These are phyloP conservation scores for Phrynosoma platyrhinos DNA, from an alignment of 2,113 vertebrate genomes.

Conservation along the genomic window DNA sequence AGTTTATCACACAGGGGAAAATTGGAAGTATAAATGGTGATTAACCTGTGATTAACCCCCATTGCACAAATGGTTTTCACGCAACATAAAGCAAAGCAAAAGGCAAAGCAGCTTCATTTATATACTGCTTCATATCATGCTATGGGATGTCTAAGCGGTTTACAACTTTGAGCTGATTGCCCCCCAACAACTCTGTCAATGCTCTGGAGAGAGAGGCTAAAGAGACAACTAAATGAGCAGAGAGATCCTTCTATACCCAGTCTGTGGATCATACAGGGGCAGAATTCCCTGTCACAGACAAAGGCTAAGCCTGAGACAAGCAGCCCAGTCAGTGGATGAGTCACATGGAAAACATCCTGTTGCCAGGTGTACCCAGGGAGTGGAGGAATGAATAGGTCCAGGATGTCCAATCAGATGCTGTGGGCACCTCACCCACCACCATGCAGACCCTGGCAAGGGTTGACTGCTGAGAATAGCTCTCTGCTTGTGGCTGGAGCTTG, in stretches of 20 bases:
- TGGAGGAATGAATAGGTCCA: background rate
- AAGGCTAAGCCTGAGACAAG: slow-evolving; percentile 2
- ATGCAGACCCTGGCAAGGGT: background rate
- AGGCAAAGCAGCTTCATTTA: no score
- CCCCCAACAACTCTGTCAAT: no score
- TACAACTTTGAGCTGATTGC: no score
- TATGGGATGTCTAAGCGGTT: no score
- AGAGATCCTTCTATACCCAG: fast-evolving
- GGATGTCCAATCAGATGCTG: background rate
- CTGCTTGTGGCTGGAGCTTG: background rate
- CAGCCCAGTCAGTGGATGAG: slow-evolving; percentile 6
- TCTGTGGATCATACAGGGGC: fast-evolving
- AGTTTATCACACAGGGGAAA: no score
- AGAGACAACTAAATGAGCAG: background rate
- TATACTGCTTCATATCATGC: no score
- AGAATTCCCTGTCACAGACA: background rate
- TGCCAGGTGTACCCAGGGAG: fast-evolving
- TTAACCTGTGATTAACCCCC: no score
- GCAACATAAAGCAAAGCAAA: no score
- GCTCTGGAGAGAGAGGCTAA: background rate
- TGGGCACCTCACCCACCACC: background rate
- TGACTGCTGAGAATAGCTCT: background rate
- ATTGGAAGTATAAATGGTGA: no score
- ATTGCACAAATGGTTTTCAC: no score
- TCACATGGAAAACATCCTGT: background rate